These are phyloP conservation scores for Rousettus madagascariensis DNA, from an alignment of 2,797 vertebrate species.

Conservation along the genomic window DNA sequence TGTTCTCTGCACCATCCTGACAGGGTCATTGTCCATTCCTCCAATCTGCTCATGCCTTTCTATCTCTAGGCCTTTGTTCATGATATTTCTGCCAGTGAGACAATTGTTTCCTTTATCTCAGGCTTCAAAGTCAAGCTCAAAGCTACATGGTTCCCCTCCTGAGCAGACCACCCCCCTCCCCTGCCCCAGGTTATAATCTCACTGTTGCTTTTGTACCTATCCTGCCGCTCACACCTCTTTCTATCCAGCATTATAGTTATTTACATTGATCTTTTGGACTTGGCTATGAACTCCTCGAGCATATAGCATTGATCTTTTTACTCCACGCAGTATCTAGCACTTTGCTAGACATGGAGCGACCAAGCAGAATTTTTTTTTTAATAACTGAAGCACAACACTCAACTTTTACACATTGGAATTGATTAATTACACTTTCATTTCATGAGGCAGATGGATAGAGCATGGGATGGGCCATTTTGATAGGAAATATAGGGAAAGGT, in stretches of 20 bases:
- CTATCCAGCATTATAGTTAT: neutral
- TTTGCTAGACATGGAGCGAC: neutral
- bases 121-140: constrained; percentile 27
- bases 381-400: neutral
- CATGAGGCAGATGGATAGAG: neutral
- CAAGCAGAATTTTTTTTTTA: neutral
- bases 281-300: neutral
- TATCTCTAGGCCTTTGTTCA: neutral
- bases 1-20: neutral
- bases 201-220: neutral
- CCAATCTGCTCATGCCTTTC: neutral
- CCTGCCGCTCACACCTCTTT: neutral
- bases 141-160: neutral
- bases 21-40: neutral
- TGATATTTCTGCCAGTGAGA: neutral
- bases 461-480: neutral
- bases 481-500: neutral
- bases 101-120: neutral
- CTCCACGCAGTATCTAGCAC: neutral
- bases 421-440: neutral
- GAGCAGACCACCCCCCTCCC: neutral
- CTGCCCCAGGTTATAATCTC: neutral
- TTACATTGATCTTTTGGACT: neutral
- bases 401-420: neutral
- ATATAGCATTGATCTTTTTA: neutral